Evolutionary conservation across 2,888 invertebrate species (phyloP).

Genomic region (Mimas tiliae): DNA sequence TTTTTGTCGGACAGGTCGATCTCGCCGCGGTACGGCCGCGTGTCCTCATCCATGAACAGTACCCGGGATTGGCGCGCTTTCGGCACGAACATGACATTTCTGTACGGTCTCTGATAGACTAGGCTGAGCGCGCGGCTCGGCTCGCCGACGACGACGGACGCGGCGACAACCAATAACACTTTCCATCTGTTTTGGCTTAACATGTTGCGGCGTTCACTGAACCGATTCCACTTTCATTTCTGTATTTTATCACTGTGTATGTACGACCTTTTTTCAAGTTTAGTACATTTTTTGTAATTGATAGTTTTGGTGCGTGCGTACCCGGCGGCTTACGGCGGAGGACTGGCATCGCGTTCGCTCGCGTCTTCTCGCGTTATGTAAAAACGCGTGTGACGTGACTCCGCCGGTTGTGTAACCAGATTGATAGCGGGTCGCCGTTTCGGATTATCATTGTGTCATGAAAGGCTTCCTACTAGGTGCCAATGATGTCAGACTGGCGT

Average conservation of each 20-base stretch:
- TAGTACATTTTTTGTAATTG: slow-evolving; percentile 51
- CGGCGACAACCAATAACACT: slow-evolving; percentile 72
- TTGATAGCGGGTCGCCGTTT: slow-evolving; percentile 52
- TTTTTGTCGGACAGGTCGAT: slow-evolving; percentile 71
- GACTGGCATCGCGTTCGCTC: slow-evolving; percentile 39
- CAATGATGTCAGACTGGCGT: background rate
- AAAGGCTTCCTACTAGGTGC: slow-evolving; percentile 21
- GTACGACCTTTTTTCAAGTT: slow-evolving; percentile 33
- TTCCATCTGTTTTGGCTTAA: slow-evolving; percentile 79
- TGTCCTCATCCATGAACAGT: slow-evolving; percentile 71
- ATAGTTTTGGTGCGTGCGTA: slow-evolving; percentile 42
- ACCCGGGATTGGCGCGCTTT: slow-evolving; percentile 63
- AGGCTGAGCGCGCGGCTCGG: slow-evolving; percentile 72
- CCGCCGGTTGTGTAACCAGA: slow-evolving; percentile 48
- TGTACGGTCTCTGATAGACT: slow-evolving; percentile 65
- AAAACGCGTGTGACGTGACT: slow-evolving; percentile 56
- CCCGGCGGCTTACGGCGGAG: slow-evolving; percentile 40
- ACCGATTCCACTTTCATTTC: slow-evolving; percentile 78
- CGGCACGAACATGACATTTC: slow-evolving; percentile 72
- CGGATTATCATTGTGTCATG: slow-evolving; percentile 37
- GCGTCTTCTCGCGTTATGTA: slow-evolving; percentile 50
- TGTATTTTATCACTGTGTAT: slow-evolving; percentile 43
- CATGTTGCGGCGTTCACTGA: slow-evolving; percentile 80
- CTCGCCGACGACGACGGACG: slow-evolving; percentile 68
- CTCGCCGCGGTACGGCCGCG: slow-evolving; percentile 69